Conservation (phyloP, 2,113 vertebrate genomes). For the Phylloscopus whistleri region DNA sequence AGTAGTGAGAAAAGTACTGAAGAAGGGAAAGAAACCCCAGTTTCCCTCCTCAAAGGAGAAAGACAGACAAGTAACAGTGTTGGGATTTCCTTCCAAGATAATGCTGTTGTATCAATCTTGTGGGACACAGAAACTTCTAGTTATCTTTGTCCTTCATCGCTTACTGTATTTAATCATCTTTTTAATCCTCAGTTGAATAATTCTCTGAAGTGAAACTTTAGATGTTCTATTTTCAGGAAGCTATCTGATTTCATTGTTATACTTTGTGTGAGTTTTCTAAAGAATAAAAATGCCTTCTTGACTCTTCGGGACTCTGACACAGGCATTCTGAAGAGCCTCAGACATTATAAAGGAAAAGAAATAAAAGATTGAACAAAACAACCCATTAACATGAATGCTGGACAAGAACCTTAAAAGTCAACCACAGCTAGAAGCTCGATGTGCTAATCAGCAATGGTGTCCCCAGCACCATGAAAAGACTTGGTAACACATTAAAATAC, state of each 20-base stretch:
- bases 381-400: neutral
- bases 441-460: slow-evolving; percentile 29
- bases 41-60: neutral
- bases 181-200: neutral
- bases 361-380: neutral
- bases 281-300: neutral
- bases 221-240: neutral
- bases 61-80: neutral
- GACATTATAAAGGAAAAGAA: neutral
- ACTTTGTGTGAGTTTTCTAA: neutral
- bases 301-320: neutral
- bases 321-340: neutral
- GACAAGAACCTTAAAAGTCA: neutral
- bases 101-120: neutral
- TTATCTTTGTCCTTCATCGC: neutral
- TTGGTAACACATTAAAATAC: neutral
- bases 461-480: neutral
- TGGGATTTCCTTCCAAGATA: neutral
- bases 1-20: neutral
- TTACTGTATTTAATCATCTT: neutral
- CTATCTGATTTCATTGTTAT: neutral
- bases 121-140: neutral
- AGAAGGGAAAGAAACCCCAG: neutral
- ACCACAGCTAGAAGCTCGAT: slow-evolving; percentile 32
- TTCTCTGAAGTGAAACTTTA: neutral